Evolutionary conservation across 2,113 vertebrate genomes (phyloP), one percentile per base, ranked within the genome.

Genomic region (Mola mola): DNA sequence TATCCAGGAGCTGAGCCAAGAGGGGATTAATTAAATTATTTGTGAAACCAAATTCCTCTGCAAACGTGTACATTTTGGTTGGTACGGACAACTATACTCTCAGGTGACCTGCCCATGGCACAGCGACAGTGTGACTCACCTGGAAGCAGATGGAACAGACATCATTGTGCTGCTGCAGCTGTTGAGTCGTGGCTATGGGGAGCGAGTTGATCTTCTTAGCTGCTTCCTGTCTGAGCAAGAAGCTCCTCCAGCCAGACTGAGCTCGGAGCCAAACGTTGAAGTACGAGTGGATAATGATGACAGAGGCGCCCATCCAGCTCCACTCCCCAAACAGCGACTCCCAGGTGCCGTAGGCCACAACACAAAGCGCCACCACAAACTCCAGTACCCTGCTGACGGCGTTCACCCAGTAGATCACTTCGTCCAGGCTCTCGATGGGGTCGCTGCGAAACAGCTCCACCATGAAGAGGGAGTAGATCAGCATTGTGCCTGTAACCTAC

Each of bases 131-230:
- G 41, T 0, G 2, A 57, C 90, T 75, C 8, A 95, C 94, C 94
- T 95, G 94, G 79, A 94, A 96, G 75, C 95, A 95, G 83, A 96
- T 95, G 85, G 94, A 90, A 0, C 95, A 96, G 38, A 96, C 88
- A 1, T 96, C 95, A 0, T 92, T 71, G 71, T 93, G 91, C 0
- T 72, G 76, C 72, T 41, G 78, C 66, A 95, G 91, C 80, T 95
- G 93, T 34, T 81, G 57, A 0, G 76, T 26, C 0, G 91, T 93
- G 47, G 94, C 95, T 28, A 58, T 50, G 13, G 92, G 92, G 28
- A 96, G 81, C 1, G 88, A 90, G 83, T 73, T 88, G 83, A 96
- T 94, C 85, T 94, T 95, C 59, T 90, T 88, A n/a, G 93, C 92
- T 0, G 95, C 94, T 71, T 94, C 92, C 12, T 91, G 90, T 12